phyloP scores from a whole-genome alignment of 2,113 vertebrate species.

The Nothoprocta pentlandii region DNA sequence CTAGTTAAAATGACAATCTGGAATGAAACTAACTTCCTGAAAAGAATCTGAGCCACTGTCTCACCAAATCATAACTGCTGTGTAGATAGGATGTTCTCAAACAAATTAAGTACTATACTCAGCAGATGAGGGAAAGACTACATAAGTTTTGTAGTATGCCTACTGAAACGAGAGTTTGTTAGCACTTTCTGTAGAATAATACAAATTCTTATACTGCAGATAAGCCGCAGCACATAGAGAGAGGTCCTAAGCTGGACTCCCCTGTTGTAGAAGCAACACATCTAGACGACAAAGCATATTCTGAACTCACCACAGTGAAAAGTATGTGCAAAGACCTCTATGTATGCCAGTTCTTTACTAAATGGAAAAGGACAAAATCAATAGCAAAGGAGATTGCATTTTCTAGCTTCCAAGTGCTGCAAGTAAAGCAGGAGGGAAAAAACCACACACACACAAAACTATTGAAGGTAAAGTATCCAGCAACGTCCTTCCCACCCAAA shows the following conservation, averaged over 20 bases:
- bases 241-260: neutral
- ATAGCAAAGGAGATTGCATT: conserved; percentile 58
- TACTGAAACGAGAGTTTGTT: neutral
- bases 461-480: neutral
- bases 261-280: neutral
- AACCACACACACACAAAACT: neutral
- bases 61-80: neutral
- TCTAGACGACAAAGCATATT: neutral
- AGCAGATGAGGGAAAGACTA: neutral
- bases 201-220: neutral
- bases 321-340: neutral
- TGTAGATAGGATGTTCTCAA: neutral
- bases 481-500: neutral
- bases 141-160: neutral
- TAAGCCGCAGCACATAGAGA: neutral
- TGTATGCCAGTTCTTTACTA: conserved; percentile 7
- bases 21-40: neutral
- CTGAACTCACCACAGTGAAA: neutral
- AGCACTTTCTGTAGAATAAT: neutral
- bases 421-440: conserved; percentile 21
- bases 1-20: neutral
- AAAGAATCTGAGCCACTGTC: neutral
- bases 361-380: conserved; percentile 63
- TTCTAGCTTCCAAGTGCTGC: conserved; percentile 28
- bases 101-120: neutral